These are phyloP conservation scores for Gonatopus flavifemur DNA, from an alignment of 1,140 invertebrate species.

Conservation along the genomic window DNA sequence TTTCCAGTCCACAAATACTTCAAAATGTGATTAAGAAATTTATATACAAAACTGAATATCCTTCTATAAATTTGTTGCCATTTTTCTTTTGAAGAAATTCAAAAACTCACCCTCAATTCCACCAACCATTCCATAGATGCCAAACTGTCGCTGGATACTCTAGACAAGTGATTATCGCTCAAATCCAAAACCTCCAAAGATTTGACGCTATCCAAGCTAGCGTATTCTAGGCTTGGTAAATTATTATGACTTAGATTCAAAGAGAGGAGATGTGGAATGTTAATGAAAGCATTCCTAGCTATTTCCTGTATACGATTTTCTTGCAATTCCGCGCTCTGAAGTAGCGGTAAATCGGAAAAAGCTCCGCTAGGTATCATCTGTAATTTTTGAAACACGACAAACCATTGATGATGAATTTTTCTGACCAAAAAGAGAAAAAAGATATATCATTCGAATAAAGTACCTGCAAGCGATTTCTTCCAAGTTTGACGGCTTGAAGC, in stretches of 20 bases:
- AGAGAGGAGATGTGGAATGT: conserved; percentile 75
- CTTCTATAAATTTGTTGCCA: no score
- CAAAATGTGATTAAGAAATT: no score
- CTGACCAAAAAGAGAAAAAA: background rate
- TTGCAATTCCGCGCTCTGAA: conserved; percentile 77
- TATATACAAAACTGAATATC: no score
- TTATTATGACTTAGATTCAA: conserved; percentile 82
- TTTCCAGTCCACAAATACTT: no score
- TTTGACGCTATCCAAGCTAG: conserved; percentile 69
- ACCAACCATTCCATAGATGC: conserved; percentile 79
- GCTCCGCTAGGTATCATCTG: conserved; percentile 67
- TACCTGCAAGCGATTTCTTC: conserved; percentile 73
- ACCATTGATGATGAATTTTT: background rate
- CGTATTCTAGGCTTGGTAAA: conserved; percentile 69
- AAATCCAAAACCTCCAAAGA: conserved; percentile 81
- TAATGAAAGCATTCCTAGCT: conserved; percentile 74
- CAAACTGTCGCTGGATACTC: conserved; percentile 66
- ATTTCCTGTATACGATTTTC: conserved; percentile 73
- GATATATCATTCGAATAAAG: no score
- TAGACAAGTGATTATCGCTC: conserved; percentile 74
- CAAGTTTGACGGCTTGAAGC: conserved; percentile 75
- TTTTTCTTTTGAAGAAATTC: no score
- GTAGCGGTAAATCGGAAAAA: conserved; percentile 74
- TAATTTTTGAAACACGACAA: conserved; percentile 22
- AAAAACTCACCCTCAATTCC: conserved; percentile 66